Conservation (phyloP, 2,113 vertebrate genomes). For the Pterocles orientalis region DNA sequence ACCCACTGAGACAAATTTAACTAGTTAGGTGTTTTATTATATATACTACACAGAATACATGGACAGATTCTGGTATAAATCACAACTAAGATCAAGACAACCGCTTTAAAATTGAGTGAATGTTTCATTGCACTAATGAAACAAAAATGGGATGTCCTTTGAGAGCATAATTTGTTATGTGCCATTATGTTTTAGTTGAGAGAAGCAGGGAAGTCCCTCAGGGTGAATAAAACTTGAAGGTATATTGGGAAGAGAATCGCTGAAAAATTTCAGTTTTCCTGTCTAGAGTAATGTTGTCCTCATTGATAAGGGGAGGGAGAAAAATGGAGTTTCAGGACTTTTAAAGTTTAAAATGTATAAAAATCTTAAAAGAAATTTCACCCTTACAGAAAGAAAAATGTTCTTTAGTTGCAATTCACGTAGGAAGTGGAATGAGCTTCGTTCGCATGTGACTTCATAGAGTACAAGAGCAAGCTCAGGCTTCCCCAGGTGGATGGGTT, state of each 20-base stretch:
- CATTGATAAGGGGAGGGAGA: neutral
- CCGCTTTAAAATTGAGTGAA: slow-evolving; percentile 76
- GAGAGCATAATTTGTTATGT: slow-evolving; percentile 72
- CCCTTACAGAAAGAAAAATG: neutral
- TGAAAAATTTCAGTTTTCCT: slow-evolving; percentile 24
- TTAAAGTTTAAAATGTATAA: neutral
- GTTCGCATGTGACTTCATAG: neutral
- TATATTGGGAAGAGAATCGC: slow-evolving; percentile 48
- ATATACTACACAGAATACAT: slow-evolving; percentile 37
- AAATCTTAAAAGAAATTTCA: neutral
- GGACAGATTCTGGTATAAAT: slow-evolving; percentile 65
- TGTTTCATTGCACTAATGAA: slow-evolving; percentile 78
- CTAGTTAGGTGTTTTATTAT: slow-evolving; percentile 61
- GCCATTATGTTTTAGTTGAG: slow-evolving; percentile 64
- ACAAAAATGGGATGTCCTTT: slow-evolving; percentile 71
- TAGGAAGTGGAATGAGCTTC: accelerated
- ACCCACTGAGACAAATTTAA: slow-evolving; percentile 60
- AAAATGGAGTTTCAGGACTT: neutral
- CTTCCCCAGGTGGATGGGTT: neutral
- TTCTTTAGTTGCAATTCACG: neutral
- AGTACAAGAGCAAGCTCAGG: neutral
- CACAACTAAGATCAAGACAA: slow-evolving; percentile 67
- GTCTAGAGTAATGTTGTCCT: neutral
- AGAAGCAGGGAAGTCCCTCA: slow-evolving; percentile 45
- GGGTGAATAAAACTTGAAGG: slow-evolving; percentile 68